Base-by-base conservation (phyloP, 2,797 vertebrate genomes). In the Thripadectes ignobilis region DNA sequence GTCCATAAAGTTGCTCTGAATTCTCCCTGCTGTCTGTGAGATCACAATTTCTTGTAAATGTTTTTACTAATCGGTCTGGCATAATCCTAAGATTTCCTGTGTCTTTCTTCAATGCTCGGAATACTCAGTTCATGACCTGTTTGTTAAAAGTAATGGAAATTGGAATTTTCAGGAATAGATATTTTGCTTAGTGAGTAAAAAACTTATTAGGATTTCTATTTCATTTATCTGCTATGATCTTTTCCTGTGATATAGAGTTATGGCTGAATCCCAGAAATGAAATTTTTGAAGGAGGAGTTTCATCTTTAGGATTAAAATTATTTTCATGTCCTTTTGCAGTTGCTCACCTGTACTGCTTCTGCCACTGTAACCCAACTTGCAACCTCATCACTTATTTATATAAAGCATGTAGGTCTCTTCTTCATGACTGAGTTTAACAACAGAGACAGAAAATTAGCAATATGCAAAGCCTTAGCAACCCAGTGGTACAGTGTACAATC, bases 11-110 rank as follows among this genome's bases (percentile, higher is more conserved):
- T 81, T 86, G 62, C 57, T 91, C 62, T 89, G 68, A 84, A 48
- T 51, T 84, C 66, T 96, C 73, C 52, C 75, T 75, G 65, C 51
- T 93, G 62, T n/a, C 77, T 59, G 26, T 87, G 83, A 93, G 92
- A 89, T 92, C 90, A 93, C 59, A 49, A 2, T 87, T 97, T 95
- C 93, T 96, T 91, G 92, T 93, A 96, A 94, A 91, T 89, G 82
- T 81, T 95, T 93, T 89, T 52, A 80, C 17, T 86, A 52, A 77
- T 83, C 10, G 2, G 24, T 72, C 75, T 94, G 92, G 95, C 89
- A 92, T 46, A 93, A 72, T 32, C 69, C 46, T 74, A 34, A 81
- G 29, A 62, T 88, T 95, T 96, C 78, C 78, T 32, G 6, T 66
- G 58, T 73, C 76, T 80, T 78, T 88, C 73, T 72, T 85, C 10